phyloP scores from a whole-genome alignment of 2,888 invertebrate genomes.

The Artemia sinica region DNA sequence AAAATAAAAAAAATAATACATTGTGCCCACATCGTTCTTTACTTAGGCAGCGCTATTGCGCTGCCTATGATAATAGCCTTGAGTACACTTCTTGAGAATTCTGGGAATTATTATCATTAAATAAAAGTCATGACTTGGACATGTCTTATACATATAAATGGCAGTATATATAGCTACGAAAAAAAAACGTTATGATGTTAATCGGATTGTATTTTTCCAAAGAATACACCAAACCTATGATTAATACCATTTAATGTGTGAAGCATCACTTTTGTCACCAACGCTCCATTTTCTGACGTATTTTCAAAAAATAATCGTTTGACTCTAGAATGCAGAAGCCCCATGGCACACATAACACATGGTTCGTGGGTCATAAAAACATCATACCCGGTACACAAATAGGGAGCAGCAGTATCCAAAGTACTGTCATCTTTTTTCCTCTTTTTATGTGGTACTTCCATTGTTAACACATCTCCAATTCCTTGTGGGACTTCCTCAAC shows the following conservation, averaged over 20 bases:
- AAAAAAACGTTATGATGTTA: too few species aligned
- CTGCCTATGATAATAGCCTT: too few species aligned
- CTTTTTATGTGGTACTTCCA: constrained; percentile 35
- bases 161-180: too few species aligned
- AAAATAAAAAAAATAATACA: too few species aligned
- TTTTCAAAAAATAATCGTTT: constrained; percentile 58
- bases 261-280: constrained; percentile 51
- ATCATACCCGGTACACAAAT: constrained; percentile 73
- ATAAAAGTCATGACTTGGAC: too few species aligned
- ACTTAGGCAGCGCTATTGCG: too few species aligned
- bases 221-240: constrained; percentile 78
- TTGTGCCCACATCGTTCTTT: too few species aligned
- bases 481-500: background rate
- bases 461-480: background rate
- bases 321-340: constrained; percentile 70
- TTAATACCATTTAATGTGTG: constrained; percentile 63
- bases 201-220: constrained; percentile 31
- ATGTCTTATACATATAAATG: too few species aligned
- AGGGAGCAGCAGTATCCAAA: constrained; percentile 30
- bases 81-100: too few species aligned
- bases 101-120: too few species aligned
- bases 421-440: constrained; percentile 19
- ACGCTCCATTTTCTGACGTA: constrained; percentile 43
- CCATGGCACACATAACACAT: constrained; percentile 91
- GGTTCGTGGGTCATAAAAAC: constrained; percentile 68